Evolutionary conservation across 1,140 invertebrate genomes (phyloP).

Genomic region (Panagrolaimus sp.): DNA sequence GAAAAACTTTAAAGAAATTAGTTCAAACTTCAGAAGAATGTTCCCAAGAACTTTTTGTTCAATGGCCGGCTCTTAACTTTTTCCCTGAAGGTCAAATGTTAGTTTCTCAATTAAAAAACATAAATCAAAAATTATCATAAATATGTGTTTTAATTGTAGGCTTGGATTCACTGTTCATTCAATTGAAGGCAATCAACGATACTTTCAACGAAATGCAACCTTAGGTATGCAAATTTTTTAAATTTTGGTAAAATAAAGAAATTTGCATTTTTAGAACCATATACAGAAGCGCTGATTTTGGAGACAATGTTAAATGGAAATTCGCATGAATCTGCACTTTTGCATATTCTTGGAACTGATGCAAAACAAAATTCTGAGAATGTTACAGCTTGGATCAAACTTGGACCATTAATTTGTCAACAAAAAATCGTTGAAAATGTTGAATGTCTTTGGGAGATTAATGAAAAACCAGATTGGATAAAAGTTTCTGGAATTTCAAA

Average conservation of each 20-base stretch:
- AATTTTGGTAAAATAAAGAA: neutral
- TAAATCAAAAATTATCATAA: neutral
- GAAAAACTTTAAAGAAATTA: neutral
- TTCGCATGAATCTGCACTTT: neutral
- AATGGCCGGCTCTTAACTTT: neutral
- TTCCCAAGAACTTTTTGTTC: slow-evolving; percentile 1
- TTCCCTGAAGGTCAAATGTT: no score
- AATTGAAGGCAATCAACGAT: neutral
- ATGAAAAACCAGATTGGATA: slow-evolving; percentile 9
- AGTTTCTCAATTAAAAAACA: no score
- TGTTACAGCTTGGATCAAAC: slow-evolving; percentile 1
- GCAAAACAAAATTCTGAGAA: neutral
- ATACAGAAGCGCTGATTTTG: neutral
- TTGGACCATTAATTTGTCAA: neutral
- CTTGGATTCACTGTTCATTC: slow-evolving; percentile 11
- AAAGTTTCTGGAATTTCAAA: neutral
- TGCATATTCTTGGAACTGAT: slow-evolving; percentile 12
- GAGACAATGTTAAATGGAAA: neutral
- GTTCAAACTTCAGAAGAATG: neutral
- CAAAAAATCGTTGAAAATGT: slow-evolving; percentile 8
- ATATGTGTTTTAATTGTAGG: neutral
- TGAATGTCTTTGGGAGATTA: slow-evolving; percentile 16
- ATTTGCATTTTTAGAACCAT: slow-evolving; percentile 5
- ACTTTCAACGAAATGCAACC: slow-evolving; percentile 11
- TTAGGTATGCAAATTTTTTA: neutral